Base-by-base conservation (phyloP, 2,113 vertebrate species). In the Cygnus atratus region DNA sequence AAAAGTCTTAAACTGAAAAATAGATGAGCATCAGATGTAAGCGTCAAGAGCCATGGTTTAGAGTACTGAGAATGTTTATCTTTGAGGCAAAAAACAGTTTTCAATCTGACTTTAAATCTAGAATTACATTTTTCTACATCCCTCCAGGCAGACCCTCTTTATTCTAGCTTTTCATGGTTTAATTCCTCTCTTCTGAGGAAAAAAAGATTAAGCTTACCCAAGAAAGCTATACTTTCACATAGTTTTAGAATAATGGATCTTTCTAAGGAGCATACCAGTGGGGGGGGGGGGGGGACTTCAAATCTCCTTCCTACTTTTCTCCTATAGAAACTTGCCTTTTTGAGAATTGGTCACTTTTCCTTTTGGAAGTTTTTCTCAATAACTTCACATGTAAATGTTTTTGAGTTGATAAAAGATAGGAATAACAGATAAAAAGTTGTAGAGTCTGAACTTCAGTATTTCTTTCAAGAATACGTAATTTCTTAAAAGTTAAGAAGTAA, bases 41-140 rank as follows among this genome's bases (percentile, higher is more conserved):
- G 44, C 55, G 58, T 48, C 73, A 78, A 84, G 70, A 87, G 81
- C n/a, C 0, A 0, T 55, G 35, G 39, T 82, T 84, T 81, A 84
- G 16, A 88, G 25, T 72, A 68, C 65, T 87, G 81, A 84, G 81
- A 82, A 72, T 72, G 87, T 68, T 92, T 88, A 63, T 84, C 68
- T 93, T 81, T 88, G 73, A 92, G 41, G 68, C 76, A 81, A 92
- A 97, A 91, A 54, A 26, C 79, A 74, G 80, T 83, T 96, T 93
- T 87, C 52, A 90, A 18, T 91, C 29, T 52, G 73, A 81, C 58
- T 92, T 89, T 87, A 88, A 87, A 95, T 68, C 77, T 89, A 84
- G 95, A 91, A 92, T 84, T 75, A 58, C n/a, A 5, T 79, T 90
- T 92, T 92, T 82, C 43, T 92, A 5, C 63, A 68, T 75, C 26